These are phyloP conservation scores for Muscicapa adusta DNA, from an alignment of 2,113 vertebrate species.

Conservation along the genomic window DNA sequence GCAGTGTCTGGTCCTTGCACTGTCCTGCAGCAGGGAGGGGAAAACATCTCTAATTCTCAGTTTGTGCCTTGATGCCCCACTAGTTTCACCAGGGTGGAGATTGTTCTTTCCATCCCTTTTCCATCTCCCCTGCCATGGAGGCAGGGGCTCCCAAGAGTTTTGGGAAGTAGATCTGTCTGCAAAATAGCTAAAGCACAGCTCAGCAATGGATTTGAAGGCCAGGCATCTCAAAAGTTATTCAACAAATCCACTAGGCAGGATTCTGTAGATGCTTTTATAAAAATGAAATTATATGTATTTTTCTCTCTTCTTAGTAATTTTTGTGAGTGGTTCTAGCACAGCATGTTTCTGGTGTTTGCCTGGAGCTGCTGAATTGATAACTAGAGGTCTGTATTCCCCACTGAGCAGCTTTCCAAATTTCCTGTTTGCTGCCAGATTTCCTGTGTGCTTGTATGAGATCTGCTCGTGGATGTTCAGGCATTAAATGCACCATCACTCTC, in stretches of 20 bases:
- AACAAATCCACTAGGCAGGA: background rate
- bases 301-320: background rate
- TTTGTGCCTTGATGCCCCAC: background rate
- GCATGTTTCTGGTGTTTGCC: background rate
- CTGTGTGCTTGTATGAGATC: background rate
- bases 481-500: background rate
- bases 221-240: background rate
- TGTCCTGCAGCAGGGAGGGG: background rate
- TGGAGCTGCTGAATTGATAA: background rate
- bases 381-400: background rate
- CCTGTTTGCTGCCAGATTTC: background rate
- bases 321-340: background rate
- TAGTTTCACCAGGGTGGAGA: background rate
- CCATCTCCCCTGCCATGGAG: fast-evolving
- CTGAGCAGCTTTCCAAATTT: background rate
- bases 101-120: background rate
- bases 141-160: background rate
- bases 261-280: background rate
- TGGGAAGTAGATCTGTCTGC: background rate
- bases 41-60: background rate
- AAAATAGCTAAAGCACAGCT: background rate
- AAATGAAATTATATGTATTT: background rate
- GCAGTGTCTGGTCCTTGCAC: background rate
- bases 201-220: background rate
- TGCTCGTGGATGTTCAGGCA: background rate